Base-by-base conservation (phyloP, 2,888 invertebrate genomes). In the Tyria jacobaeae region DNA sequence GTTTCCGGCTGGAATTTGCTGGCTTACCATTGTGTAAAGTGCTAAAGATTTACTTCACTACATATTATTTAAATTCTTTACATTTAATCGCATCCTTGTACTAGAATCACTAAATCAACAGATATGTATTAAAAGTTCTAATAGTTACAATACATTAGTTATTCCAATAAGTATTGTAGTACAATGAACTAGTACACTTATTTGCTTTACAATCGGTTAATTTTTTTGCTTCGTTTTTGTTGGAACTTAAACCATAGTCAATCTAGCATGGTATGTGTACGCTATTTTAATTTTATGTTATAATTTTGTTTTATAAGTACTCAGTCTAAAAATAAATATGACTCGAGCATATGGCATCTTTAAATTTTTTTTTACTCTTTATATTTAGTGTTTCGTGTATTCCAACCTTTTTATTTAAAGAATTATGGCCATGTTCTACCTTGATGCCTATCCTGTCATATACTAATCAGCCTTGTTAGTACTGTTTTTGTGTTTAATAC, bases 311-410 rank as follows among this genome's bases (percentile, higher is more conserved):
- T 48, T 7, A 44, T 54, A 67, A 49, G 60, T 62, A 60, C 51
- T 31, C 51, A 62, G 64, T 86, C 89, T 90, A 89, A 79, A 85
- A 87, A 88, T 90, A 89, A 88, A 77, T 71, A 69, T 90, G 90
- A 89, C 81, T 78, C 73, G 68, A 64, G 64, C 39, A 58, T n/a
- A n/a, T 39, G 25, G 39, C 17, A 17, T 12, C 27, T n/a, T 39
- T 14, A 27, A 6, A 6, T 17, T 54, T 25, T 31, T 7, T 31
- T 31, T 41, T 39, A 27, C 15, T 25, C 27, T 39, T 53, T 37
- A 44, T 37, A 53, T 51, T 51, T 51, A 27, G 25, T 21, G 21
- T 21, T 44, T 12, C 21, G n/a, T 12, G 12, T 54, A 14, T 27
- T 17, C 10, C 17, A 39, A 14, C 12, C 17, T 9, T 41, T 27